A percentile compares a stretch with the other conserved stretches of the same genome.
Conservation (phyloP, 2,888 invertebrate species). For the Morpho achilles region DNA sequence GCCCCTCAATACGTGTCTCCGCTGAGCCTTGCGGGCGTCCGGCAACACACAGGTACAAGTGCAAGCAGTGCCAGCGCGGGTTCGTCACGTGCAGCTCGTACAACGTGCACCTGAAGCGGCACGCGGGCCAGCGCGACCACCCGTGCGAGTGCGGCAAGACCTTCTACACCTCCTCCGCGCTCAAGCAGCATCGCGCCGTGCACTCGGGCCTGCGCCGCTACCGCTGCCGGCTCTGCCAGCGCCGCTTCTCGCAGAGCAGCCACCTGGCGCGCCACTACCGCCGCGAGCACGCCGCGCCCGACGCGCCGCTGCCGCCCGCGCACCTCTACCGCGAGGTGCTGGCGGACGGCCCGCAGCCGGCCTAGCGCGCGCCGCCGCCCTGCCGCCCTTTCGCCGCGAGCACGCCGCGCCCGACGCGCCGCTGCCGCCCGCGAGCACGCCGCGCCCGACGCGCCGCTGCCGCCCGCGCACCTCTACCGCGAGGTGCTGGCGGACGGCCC, state of each 20-base stretch:
- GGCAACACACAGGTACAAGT: slow-evolving; percentile 49
- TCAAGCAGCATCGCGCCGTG: slow-evolving; percentile 67
- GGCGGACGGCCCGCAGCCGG: slow-evolving; percentile 7
- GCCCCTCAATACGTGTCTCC: too few relatives aligned
- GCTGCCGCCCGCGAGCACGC: too few relatives aligned
- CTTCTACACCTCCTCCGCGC: slow-evolving; percentile 65
- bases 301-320: slow-evolving; percentile 52
- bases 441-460: too few relatives aligned
- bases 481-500: too few relatives aligned
- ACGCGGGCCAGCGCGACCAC: slow-evolving; percentile 68
- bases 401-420: too few relatives aligned
- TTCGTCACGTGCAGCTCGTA: slow-evolving; percentile 67
- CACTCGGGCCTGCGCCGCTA: slow-evolving; percentile 71
- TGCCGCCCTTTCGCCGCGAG: background rate
- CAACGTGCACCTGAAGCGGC: slow-evolving; percentile 64
- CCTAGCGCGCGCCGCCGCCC: background rate
- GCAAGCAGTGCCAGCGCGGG: slow-evolving; percentile 62
- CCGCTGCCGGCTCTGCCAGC: slow-evolving; percentile 65
- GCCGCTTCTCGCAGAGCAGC: slow-evolving; percentile 67
- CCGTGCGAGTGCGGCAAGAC: slow-evolving; percentile 69
- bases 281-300: slow-evolving; percentile 59
- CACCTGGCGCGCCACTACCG: slow-evolving; percentile 67
- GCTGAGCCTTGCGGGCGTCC: too few relatives aligned
- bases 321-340: slow-evolving; percentile 53
- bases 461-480: too few relatives aligned